Conservation (phyloP, 2,888 invertebrate genomes). For the Andrena praecox region DNA sequence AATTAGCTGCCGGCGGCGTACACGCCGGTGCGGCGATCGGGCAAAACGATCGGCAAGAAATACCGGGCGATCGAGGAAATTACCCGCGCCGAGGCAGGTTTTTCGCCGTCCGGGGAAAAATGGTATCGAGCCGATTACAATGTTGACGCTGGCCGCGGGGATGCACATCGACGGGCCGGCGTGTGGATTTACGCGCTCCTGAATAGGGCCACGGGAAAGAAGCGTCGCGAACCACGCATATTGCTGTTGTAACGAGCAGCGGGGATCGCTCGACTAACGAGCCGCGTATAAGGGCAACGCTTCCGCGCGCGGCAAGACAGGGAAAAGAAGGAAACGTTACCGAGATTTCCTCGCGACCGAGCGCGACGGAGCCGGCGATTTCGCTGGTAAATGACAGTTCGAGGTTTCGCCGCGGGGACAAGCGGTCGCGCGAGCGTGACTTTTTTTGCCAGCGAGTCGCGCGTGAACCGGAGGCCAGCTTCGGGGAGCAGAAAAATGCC, state of each 20-base stretch:
- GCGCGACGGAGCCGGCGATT: constrained; percentile 15
- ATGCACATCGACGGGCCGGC: not conserved
- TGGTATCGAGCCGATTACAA: constrained; percentile 42
- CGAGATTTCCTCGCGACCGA: constrained; percentile 18
- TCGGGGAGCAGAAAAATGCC: constrained; percentile 52
- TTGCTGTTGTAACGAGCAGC: constrained; percentile 36
- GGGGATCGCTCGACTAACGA: constrained; percentile 62
- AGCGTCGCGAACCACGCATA: constrained; percentile 58
- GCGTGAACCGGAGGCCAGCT: constrained; percentile 3
- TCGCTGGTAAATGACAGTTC: not conserved
- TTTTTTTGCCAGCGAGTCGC: constrained; percentile 10
- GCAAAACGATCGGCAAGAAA: constrained; percentile 37
- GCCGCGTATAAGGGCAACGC: constrained; percentile 54
- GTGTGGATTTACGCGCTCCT: constrained; percentile 31
- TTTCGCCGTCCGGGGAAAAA: constrained; percentile 18
- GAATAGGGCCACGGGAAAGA: constrained; percentile 40
- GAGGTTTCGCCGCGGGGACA: constrained; percentile 5
- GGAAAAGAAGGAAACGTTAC: constrained; percentile 16
- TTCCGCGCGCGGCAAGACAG: constrained; percentile 33
- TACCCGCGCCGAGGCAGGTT: constrained; percentile 45
- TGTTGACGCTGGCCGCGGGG: constrained; percentile 28
- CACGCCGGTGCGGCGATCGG: not conserved
- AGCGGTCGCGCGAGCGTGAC: not conserved
- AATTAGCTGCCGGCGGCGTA: constrained; percentile 24
- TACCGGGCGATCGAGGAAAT: constrained; percentile 43